A percentile compares a stretch with the other conserved stretches of the same genome.
These are phyloP conservation scores for Falco novaeseelandiae DNA, from an alignment of 2,797 vertebrate genomes.

Conservation along the genomic window DNA sequence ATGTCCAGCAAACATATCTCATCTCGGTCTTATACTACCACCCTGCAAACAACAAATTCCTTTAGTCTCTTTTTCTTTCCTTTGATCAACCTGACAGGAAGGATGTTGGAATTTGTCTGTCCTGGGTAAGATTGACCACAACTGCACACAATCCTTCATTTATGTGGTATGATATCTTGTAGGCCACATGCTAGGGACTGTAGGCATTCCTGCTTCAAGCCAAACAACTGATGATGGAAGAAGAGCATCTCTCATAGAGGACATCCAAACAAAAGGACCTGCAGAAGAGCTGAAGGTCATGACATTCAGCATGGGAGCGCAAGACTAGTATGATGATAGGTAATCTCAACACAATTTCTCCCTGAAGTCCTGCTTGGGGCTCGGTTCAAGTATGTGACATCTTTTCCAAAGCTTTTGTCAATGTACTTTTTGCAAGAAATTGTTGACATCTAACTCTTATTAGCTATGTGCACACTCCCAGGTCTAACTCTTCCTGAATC, in stretches of 20 bases:
- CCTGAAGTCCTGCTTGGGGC: background rate
- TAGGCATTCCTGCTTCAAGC: background rate
- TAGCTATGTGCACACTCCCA: background rate
- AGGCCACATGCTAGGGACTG: background rate
- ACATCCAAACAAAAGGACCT: background rate
- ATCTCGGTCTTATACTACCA: background rate
- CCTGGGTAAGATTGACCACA: background rate
- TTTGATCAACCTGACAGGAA: background rate
- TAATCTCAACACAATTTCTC: background rate
- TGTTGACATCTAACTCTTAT: background rate
- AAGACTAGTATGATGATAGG: background rate
- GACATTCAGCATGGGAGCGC: background rate
- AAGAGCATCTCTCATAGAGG: background rate
- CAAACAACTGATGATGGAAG: background rate
- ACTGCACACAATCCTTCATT: background rate
- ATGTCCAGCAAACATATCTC: background rate
- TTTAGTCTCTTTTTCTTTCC: background rate
- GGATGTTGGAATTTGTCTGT: background rate
- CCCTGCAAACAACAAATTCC: background rate
- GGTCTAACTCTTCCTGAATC: background rate
- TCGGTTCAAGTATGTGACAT: background rate
- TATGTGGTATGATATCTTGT: background rate
- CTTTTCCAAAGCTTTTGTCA: background rate
- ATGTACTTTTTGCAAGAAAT: background rate
- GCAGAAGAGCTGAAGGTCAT: background rate